Base-by-base conservation (phyloP, 2,888 invertebrate species). In the Leucozona laternaria region DNA sequence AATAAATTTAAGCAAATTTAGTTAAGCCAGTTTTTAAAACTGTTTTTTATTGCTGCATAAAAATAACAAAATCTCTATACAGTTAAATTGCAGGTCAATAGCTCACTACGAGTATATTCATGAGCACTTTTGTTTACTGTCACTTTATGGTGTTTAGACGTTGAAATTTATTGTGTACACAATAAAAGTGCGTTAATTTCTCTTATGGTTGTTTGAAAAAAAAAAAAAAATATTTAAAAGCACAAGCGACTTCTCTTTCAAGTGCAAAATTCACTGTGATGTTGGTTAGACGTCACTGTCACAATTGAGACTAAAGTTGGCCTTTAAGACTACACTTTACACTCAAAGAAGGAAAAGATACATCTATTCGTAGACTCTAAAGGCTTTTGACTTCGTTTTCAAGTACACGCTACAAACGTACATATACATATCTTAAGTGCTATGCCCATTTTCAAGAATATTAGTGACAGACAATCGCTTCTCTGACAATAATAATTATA, bases 61-160 rank as follows among this genome's bases (percentile, higher is more conserved):
- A 22, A 48, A 48, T 2, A 62, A 40, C 20, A 57, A 37, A 34
- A 37, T 22, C 4, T 37, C 4, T 34, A 2, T 2, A n/a, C 40
- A 15, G 10, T 25, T 10, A 50, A 62, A 71, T 78, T 78, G 71
- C 62, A 64, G 88, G 70, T 87, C 88, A 57, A 31, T 31, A 28
- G 31, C 57, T 28, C 31, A 17, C 17, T 1, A 31, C n/a, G n/a
- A n/a, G n/a, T n/a, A 4, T 8, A 8, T 31, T 48, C 80, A 43
- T 82, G 8, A 88, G 89, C 68, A 5, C 73, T 90, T 71, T 91
- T 71, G 90, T 90, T 76, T 91, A 91, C 34, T 43, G 17, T 48
- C 28, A 64, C 64, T 64, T 64, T 64, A 31, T 48, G 64, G 1
- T 48, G 17, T 45, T 64, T 48, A 28, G 40, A 62, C 22, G 31